phyloP scores from a whole-genome alignment of 1,140 invertebrate genomes.

The Wiebesia pumilae region DNA sequence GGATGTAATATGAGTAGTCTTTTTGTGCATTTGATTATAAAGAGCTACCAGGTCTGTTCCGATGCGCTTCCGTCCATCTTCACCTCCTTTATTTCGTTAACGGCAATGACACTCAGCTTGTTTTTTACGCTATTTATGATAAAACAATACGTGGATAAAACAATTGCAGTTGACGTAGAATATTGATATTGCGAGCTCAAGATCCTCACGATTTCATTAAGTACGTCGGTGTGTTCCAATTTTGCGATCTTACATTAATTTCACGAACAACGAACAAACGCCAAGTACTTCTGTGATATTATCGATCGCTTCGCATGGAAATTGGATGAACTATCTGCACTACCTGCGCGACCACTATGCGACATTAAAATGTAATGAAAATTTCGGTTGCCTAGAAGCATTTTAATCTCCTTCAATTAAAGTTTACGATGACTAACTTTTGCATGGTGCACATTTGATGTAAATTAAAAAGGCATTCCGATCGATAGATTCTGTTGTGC shows the following conservation, averaged over 20 bases:
- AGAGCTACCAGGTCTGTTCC: background rate
- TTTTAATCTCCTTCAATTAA: background rate
- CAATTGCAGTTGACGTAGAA: background rate
- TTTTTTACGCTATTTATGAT: background rate
- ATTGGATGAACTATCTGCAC: background rate
- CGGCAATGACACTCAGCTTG: background rate
- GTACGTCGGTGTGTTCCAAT: background rate
- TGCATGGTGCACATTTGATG: background rate
- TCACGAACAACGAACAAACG: no score
- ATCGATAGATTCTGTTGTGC: background rate
- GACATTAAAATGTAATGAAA: conserved; percentile 3
- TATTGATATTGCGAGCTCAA: background rate
- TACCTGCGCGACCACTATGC: background rate
- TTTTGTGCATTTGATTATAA: conserved; percentile 40
- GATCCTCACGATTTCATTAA: conserved; percentile 1
- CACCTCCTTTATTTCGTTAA: background rate
- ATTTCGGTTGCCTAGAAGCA: background rate
- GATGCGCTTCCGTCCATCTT: background rate
- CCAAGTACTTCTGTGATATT: no score
- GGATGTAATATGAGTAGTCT: conserved; percentile 32
- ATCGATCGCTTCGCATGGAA: background rate
- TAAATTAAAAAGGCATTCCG: background rate
- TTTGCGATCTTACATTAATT: background rate
- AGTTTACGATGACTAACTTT: background rate
- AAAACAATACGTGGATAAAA: background rate